phyloP scores from a whole-genome alignment of 2,888 invertebrate species.

The Papilio gigon region DNA sequence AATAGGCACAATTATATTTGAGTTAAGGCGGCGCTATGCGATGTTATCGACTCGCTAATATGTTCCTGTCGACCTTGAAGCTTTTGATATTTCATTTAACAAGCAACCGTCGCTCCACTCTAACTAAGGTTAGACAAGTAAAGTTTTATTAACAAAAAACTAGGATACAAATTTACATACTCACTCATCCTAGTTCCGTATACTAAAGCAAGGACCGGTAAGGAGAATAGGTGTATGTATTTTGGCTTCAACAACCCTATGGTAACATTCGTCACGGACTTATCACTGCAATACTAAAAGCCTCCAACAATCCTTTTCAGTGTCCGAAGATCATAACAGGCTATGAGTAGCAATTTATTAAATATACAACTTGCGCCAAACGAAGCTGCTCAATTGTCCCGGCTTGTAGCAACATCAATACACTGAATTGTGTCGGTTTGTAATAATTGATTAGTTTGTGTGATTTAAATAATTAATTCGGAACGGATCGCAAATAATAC shows the following conservation, averaged over 20 bases:
- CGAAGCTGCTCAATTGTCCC: slow-evolving; percentile 54
- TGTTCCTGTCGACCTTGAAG: slow-evolving; percentile 33
- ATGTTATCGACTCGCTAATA: slow-evolving; percentile 35
- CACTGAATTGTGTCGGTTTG: slow-evolving; percentile 37
- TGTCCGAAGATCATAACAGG: neutral
- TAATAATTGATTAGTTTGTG: slow-evolving; percentile 46
- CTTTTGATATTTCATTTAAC: slow-evolving; percentile 25
- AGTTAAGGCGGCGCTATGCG: slow-evolving; percentile 19
- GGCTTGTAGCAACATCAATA: slow-evolving; percentile 46
- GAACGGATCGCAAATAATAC: slow-evolving; percentile 25
- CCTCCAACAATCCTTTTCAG: no score
- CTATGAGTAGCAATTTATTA: neutral
- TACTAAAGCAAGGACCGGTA: no score
- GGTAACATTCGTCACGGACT: no score
- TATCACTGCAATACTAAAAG: no score
- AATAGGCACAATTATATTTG: slow-evolving; percentile 32
- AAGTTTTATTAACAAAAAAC: neutral
- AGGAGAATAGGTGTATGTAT: no score
- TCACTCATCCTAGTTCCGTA: no score
- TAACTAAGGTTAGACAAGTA: neutral
- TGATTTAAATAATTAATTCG: slow-evolving; percentile 44
- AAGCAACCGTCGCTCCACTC: slow-evolving; percentile 22
- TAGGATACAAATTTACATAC: no score
- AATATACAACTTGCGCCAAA: slow-evolving; percentile 42
- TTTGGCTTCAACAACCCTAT: no score